Conservation (phyloP, 2,888 invertebrate species). For the Halictus quadricinctus region DNA sequence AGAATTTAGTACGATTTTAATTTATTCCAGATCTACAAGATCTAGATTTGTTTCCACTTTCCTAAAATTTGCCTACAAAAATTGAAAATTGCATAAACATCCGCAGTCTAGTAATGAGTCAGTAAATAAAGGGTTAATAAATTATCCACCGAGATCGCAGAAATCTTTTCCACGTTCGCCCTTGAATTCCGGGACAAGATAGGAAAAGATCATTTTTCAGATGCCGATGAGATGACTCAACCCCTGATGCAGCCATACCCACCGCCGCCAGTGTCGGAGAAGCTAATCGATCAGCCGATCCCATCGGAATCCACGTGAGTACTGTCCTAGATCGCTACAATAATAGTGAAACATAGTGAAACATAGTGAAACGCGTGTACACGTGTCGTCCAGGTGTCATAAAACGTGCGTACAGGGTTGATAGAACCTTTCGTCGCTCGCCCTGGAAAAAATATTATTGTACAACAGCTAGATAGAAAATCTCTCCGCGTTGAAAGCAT, state of each 20-base stretch:
- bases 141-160: background rate
- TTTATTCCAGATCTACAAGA: too few species aligned
- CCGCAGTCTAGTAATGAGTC: too few species aligned
- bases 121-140: background rate
- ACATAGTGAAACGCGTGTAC: background rate
- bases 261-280: slow-evolving; percentile 87
- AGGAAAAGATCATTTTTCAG: slow-evolving; percentile 55
- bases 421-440: slow-evolving; percentile 70
- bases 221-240: slow-evolving; percentile 76
- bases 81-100: too few species aligned
- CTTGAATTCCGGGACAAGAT: background rate
- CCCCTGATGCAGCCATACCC: slow-evolving; percentile 87
- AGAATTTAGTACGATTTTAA: too few species aligned
- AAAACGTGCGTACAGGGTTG: slow-evolving; percentile 55
- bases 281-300: slow-evolving; percentile 88
- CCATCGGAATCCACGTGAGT: slow-evolving; percentile 93
- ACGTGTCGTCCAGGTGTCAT: slow-evolving; percentile 7
- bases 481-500: slow-evolving; percentile 49
- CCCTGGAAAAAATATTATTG: background rate
- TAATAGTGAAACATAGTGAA: background rate
- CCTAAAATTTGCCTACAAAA: too few species aligned
- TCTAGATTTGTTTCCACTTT: too few species aligned
- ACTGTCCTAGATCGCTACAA: slow-evolving; percentile 34
- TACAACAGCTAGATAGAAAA: slow-evolving; percentile 47
- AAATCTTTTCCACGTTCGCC: background rate